Base-by-base conservation (phyloP, 2,888 invertebrate species). In the Andrena bucephala region DNA sequence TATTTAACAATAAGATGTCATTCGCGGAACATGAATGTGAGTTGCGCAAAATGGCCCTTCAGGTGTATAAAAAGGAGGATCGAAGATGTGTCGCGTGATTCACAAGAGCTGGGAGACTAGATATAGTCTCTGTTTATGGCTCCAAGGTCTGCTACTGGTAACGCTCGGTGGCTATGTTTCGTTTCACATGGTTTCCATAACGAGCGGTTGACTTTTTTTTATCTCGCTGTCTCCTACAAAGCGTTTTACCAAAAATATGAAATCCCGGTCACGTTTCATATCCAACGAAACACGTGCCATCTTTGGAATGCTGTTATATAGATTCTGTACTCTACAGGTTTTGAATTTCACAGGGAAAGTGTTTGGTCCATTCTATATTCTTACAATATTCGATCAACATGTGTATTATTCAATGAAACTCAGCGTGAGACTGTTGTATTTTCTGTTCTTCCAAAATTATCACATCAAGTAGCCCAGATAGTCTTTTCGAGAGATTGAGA, bases 171-270 rank as follows among this genome's bases (percentile, higher is more conserved):
- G 57, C 63, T 48, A 48, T 57, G 57, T 66, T 73, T 57, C 57
- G 57, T 29, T 20, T n/a, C 27, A n/a, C 52, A 27, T 29, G 54
- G 31, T 13, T 4, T 13, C 4, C 42, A 13, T 57, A 13, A 36
- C 13, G 20, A 5, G 29, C 48, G 20, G 29, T 65, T 42, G 42
- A 20, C 42, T 29, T 29, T 42, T 57, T 72, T 71, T 60, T 72
- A 36, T 65, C 27, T 57, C 65, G 29, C n/a, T 20, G 10, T 66
- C 65, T 59, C 73, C 73, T 66, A 13, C 73, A 24, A 48, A 65
- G 66, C 27, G 29, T 31, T 73, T 48, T 13, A 24, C 65, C 20
- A 42, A 65, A 73, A 73, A 65, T 66, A 65, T 57, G 20, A 13
- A 42, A 31, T 42, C n/a, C 36, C 57, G 6, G 16, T 31, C 42